Evolutionary conservation across 2,888 invertebrate genomes (phyloP).

Genomic region (Ornithoptera priamus): DNA sequence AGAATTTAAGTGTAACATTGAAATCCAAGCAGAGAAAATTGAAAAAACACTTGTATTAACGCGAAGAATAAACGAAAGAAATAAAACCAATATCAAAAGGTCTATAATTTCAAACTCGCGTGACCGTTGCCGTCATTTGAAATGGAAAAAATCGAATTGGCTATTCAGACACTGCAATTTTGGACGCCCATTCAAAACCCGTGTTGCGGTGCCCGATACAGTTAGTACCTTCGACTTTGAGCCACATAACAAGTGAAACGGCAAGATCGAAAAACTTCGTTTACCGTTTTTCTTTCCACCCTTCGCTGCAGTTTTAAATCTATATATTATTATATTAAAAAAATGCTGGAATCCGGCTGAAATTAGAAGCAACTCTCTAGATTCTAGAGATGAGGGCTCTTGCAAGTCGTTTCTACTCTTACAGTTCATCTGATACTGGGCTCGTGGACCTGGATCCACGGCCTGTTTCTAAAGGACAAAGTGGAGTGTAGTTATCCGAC

Average conservation of each 20-base stretch:
- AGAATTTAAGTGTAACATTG: neutral
- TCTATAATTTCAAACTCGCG: neutral
- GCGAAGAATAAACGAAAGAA: neutral
- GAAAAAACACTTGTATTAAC: neutral
- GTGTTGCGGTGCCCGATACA: conserved; percentile 9
- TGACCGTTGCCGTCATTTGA: conserved; percentile 5
- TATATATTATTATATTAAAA: neutral
- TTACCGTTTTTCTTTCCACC: neutral
- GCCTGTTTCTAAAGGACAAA: no score
- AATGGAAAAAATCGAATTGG: conserved; percentile 24
- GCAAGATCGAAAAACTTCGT: conserved; percentile 3
- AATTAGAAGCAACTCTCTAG: neutral
- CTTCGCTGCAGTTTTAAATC: neutral
- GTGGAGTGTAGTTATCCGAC: no score
- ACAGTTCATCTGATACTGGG: no score
- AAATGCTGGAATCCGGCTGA: neutral
- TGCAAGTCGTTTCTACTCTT: no score
- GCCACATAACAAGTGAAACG: conserved; percentile 8
- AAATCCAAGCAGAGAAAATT: neutral
- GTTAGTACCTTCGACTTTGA: conserved; percentile 5
- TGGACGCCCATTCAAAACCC: conserved; percentile 9
- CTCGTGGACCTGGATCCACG: no score
- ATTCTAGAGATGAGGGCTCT: no score
- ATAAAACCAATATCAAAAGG: neutral
- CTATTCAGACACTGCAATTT: conserved; percentile 23